A percentile compares a stretch with the other conserved stretches of the same genome.
Conservation (phyloP, 2,113 vertebrate species). For the Hymenochirus boettgeri region DNA sequence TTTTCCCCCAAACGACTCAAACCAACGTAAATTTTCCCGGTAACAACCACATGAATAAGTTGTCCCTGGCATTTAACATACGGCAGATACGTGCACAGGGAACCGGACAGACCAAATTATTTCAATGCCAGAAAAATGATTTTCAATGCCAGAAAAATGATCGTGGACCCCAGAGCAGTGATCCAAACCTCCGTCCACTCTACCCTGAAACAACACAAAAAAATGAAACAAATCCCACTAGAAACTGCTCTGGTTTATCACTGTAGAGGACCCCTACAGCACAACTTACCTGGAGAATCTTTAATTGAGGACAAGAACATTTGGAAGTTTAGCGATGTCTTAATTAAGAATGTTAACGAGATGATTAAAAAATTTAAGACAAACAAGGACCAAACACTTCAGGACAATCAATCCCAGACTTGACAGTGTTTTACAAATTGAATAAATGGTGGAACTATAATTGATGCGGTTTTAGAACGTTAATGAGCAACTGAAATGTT, state of each 20-base stretch:
- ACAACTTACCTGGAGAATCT: constrained; percentile 40
- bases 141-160: constrained; percentile 53
- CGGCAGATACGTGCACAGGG: neutral
- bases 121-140: too few relatives aligned
- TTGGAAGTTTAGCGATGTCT: constrained; percentile 45
- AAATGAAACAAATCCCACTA: constrained; percentile 42
- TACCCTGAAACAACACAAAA: constrained; percentile 39
- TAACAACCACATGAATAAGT: neutral
- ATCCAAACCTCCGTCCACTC: constrained; percentile 58
- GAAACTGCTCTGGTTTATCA: constrained; percentile 49
- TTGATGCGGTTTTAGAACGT: too few relatives aligned
- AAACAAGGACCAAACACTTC: too few relatives aligned
- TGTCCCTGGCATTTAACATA: neutral
- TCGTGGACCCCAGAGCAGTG: constrained; percentile 54
- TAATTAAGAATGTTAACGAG: constrained; percentile 50
- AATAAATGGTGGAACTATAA: too few relatives aligned
- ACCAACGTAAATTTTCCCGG: neutral
- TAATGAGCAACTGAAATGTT: too few relatives aligned
- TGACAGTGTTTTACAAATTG: too few relatives aligned
- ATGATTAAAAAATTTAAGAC: constrained; percentile 33
- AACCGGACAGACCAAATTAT: neutral
- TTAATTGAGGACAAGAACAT: constrained; percentile 50
- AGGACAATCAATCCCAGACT: too few relatives aligned
- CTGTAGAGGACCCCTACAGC: constrained; percentile 46
- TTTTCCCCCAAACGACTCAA: constrained; percentile 1